phyloP scores from a whole-genome alignment of 1,140 invertebrate species.

The Tetranychus urticae region DNA sequence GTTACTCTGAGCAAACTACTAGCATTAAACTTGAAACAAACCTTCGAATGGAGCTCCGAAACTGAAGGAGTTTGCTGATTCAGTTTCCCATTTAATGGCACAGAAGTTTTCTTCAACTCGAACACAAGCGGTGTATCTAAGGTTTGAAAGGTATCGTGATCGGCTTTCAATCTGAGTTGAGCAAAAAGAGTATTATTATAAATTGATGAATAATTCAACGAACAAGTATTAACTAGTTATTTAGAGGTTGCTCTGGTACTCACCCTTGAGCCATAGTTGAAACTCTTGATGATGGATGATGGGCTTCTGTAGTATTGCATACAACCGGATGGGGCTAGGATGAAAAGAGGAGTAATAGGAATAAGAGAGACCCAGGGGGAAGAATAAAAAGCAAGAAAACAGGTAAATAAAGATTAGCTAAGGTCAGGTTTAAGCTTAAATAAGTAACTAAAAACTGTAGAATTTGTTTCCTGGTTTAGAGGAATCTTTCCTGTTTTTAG shows the following conservation, averaged over 20 bases:
- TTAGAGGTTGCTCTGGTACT: background rate
- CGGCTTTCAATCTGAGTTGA: constrained; percentile 5
- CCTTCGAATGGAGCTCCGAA: constrained; percentile 13
- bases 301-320: constrained; percentile 14
- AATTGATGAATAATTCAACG: background rate
- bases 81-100: constrained; percentile 30
- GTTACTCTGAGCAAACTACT: background rate
- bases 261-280: constrained; percentile 33
- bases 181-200: background rate
- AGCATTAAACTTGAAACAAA: background rate
- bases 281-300: constrained; percentile 20
- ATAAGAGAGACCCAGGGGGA: background rate
- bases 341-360: background rate
- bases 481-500: too few species aligned
- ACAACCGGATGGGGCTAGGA: constrained; percentile 14
- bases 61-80: constrained; percentile 12
- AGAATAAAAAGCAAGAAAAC: background rate
- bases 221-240: background rate
- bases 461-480: too few species aligned
- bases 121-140: constrained; percentile 64
- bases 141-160: constrained; percentile 60
- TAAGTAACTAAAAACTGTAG: too few species aligned
- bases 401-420: background rate
- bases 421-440: background rate
- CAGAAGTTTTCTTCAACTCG: constrained; percentile 64